These are phyloP conservation scores for Shargacucullia verbasci DNA, from an alignment of 2,888 invertebrate species.

Conservation along the genomic window DNA sequence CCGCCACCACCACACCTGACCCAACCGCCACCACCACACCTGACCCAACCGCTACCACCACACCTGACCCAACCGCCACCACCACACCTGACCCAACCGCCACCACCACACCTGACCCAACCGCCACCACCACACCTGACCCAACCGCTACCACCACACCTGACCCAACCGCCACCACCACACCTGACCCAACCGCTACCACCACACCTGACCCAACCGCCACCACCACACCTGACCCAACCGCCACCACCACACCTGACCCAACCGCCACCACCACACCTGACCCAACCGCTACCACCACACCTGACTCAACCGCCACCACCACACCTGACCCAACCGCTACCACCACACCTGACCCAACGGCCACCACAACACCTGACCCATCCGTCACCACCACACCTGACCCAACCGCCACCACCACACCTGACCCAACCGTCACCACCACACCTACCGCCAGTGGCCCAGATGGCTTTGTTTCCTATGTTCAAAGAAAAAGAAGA, in stretches of 20 bases:
- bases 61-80: too few relatives aligned
- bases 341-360: slow-evolving; percentile 7
- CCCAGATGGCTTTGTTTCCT: too few relatives aligned
- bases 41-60: too few relatives aligned
- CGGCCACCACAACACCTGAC: background rate
- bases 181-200: slow-evolving; percentile 4
- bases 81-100: too few relatives aligned
- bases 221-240: background rate
- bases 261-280: slow-evolving; percentile 6
- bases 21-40: background rate
- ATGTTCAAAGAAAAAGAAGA: slow-evolving; percentile 10
- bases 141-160: too few relatives aligned
- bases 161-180: slow-evolving; percentile 1
- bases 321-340: slow-evolving; percentile 6
- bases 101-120: too few relatives aligned
- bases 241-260: background rate
- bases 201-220: slow-evolving; percentile 6
- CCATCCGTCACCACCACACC: background rate
- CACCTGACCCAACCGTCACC: background rate
- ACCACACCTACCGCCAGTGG: too few relatives aligned
- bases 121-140: background rate
- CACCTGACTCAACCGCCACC: background rate
- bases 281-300: background rate
- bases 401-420: background rate
- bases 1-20: slow-evolving; percentile 5